These are phyloP conservation scores for Pygmarrhopalites habei DNA, from an alignment of 1,140 invertebrate species.

Conservation along the genomic window DNA sequence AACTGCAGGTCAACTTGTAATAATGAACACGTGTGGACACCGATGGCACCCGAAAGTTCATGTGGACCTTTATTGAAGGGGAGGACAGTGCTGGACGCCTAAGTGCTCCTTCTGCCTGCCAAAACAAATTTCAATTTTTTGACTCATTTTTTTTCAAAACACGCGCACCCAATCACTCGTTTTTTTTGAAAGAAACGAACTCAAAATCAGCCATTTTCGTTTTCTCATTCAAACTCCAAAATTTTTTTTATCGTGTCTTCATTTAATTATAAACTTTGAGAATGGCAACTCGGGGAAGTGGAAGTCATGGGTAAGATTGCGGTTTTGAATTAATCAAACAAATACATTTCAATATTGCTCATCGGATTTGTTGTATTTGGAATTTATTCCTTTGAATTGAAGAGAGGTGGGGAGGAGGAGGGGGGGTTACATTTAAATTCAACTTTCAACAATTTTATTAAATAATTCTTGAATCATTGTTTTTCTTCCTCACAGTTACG, in stretches of 20 bases:
- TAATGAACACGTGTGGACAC: constrained; percentile 9
- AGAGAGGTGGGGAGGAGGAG: too few relatives aligned
- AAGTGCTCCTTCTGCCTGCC: background rate
- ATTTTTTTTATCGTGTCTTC: background rate
- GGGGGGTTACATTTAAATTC: too few relatives aligned
- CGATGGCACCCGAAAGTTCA: background rate
- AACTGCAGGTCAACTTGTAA: too few relatives aligned
- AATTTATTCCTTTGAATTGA: too few relatives aligned
- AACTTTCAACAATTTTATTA: too few relatives aligned
- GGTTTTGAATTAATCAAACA: too few relatives aligned
- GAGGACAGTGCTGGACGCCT: background rate
- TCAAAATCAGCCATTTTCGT: background rate
- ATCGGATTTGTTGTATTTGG: too few relatives aligned
- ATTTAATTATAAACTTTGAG: background rate
- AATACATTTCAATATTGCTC: too few relatives aligned
- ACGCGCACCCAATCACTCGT: too few relatives aligned
- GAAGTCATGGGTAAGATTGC: too few relatives aligned
- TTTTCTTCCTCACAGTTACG: too few relatives aligned
- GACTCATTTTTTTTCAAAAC: background rate
- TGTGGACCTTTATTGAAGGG: background rate
- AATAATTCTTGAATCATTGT: too few relatives aligned
- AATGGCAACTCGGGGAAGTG: constrained; percentile 16
- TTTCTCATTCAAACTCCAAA: background rate
- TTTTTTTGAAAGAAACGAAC: constrained; percentile 6
- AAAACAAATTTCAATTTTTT: constrained; percentile 7